These are phyloP conservation scores for Oryctes rhinoceros DNA, from an alignment of 1,140 invertebrate genomes.

Conservation along the genomic window DNA sequence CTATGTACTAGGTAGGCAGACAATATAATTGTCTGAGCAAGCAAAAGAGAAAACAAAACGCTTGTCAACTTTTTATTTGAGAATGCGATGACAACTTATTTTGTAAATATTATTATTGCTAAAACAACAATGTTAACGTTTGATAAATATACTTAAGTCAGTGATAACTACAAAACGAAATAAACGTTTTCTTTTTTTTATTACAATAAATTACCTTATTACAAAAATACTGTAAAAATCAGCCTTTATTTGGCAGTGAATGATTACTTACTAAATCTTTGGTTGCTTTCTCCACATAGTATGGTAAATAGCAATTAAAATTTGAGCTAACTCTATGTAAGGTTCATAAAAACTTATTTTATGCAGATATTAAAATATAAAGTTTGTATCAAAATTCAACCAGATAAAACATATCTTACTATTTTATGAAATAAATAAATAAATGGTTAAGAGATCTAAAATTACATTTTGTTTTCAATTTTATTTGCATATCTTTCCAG, in stretches of 20 bases:
- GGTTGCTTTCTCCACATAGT: slow-evolving; percentile 7
- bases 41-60: background rate
- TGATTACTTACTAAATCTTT: slow-evolving; percentile 39
- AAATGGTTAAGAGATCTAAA: slow-evolving; percentile 4
- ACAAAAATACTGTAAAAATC: slow-evolving; percentile 39
- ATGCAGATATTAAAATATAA: background rate
- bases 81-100: background rate
- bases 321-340: background rate
- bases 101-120: background rate
- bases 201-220: slow-evolving; percentile 31
- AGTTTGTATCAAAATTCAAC: slow-evolving; percentile 6
- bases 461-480: background rate
- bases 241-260: slow-evolving; percentile 39
- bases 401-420: background rate
- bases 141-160: background rate
- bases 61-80: background rate
- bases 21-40: too few relatives aligned
- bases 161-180: background rate
- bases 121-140: slow-evolving; percentile 5
- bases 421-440: background rate
- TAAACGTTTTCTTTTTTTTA: slow-evolving; percentile 12
- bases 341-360: background rate
- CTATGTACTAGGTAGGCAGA: too few relatives aligned
- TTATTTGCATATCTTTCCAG: background rate
- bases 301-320: slow-evolving; percentile 27